Conservation (phyloP, 1,140 invertebrate species). For the Drosophila bocki region DNA sequence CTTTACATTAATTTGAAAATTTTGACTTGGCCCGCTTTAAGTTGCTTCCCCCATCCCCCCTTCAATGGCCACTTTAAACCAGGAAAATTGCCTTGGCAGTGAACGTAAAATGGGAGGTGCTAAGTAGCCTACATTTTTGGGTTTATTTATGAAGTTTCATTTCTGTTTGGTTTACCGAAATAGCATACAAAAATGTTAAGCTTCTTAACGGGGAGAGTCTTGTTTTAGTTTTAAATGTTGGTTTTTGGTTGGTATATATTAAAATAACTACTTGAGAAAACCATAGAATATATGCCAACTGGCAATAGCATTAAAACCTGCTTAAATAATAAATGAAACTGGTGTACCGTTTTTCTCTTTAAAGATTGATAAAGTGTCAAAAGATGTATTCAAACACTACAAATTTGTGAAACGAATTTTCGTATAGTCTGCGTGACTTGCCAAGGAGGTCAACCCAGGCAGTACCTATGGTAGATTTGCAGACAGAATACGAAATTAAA, state of each 20-base stretch:
- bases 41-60: background rate
- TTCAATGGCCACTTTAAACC: slow-evolving; percentile 17
- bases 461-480: slow-evolving; percentile 3
- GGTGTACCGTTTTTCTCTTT: background rate
- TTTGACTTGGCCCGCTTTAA: slow-evolving; percentile 30
- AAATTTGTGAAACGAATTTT: background rate
- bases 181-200: background rate
- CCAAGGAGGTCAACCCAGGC: slow-evolving; percentile 1
- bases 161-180: slow-evolving; percentile 5
- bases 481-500: slow-evolving; percentile 24
- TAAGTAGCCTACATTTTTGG: slow-evolving; percentile 16
- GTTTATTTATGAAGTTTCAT: slow-evolving; percentile 11
- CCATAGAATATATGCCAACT: no score
- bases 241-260: background rate
- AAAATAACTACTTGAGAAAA: background rate
- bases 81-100: slow-evolving; percentile 11
- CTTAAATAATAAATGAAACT: no score
- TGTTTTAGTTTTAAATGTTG: background rate
- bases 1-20: slow-evolving; percentile 50
- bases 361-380: background rate
- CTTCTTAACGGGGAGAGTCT: background rate
- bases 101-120: slow-evolving; percentile 16
- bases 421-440: background rate
- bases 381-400: background rate
- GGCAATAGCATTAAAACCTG: no score